Evolutionary conservation across 2,888 invertebrate species (phyloP).

Genomic region (Microctonus brassicae): DNA sequence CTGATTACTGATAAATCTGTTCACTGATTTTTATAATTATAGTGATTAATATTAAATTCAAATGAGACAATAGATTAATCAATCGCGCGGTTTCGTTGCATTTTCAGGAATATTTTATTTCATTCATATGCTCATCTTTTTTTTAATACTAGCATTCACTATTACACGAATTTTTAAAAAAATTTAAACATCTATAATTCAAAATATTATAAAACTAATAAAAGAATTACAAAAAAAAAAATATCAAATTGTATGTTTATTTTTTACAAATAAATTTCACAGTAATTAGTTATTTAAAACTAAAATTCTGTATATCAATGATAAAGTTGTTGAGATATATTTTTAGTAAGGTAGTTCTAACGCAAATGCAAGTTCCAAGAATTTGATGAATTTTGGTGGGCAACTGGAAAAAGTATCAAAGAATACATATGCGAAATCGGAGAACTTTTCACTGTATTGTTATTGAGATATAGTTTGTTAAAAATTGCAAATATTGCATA

Average conservation of each 20-base stretch:
- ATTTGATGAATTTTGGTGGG: too few species aligned
- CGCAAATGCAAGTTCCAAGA: too few species aligned
- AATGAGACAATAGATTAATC: too few species aligned
- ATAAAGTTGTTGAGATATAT: constrained; percentile 57
- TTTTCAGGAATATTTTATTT: neutral
- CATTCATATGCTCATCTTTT: neutral
- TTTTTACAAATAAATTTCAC: too few species aligned
- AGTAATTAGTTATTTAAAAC: too few species aligned
- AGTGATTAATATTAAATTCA: constrained; percentile 21
- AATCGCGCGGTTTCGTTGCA: neutral
- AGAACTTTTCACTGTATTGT: too few species aligned
- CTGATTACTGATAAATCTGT: constrained; percentile 40
- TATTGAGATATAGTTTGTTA: too few species aligned
- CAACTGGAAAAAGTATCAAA: too few species aligned
- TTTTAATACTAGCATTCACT: too few species aligned
- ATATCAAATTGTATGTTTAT: constrained; percentile 15
- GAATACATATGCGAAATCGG: too few species aligned
- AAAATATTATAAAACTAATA: neutral
- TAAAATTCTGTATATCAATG: neutral
- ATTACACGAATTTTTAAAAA: neutral
- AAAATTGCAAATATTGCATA: too few species aligned
- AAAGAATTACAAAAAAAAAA: constrained; percentile 24
- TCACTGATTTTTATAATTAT: constrained; percentile 26
- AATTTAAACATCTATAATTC: neutral
- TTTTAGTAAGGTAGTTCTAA: constrained; percentile 52